Evolutionary conservation across 2,113 vertebrate genomes (phyloP), one percentile per base, ranked within the genome.

Genomic region (Chaetodon trifascialis): DNA sequence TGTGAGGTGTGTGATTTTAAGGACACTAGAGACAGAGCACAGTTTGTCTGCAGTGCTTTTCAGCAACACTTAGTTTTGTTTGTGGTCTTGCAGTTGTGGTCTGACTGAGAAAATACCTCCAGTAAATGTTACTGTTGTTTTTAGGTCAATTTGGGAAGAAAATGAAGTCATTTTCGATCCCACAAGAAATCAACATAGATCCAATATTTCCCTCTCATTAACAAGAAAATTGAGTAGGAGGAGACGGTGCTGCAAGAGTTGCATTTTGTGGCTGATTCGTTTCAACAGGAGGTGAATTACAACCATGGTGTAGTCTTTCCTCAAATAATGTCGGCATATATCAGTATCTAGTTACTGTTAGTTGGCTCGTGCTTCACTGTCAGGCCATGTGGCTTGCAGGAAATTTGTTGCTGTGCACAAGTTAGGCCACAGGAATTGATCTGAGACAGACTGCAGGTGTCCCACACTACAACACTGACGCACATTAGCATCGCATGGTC

Each of bases 121-220:
- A 72, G 67, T 83, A 88, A 89, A 90, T 82, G 60, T 88, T 68
- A 42, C 64, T 86, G 87, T 86, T 90, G 80, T 91, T 88, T 65
- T 91, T 64, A 84, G 86, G 85, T 92, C 85, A 81, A 77, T 87
- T 76, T 89, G 34, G 75, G 65, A 83, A 66, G 84, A 86, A 90
- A 91, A 90, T 91, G 6, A 87, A 91, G 86, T 93, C 60, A 89
- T 92, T 88, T 86, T 86, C 62, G 42, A 88, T 89, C 79, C 87
- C 80, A 86, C 52, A 84, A 83, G 85, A 93, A 90, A 91, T 88
- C 70, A 86, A 71, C 78, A 73, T 15, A 80, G 80, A 86, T 79
- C 89, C 79, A 54, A 69, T 80, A 82, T 84, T 87, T 87, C 86
- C 68, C 63, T 85, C 85, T 93, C 85, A 86, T 94, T 93, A 91